These are phyloP conservation scores for Crotalus tigris DNA, from an alignment of 2,113 vertebrate genomes.

Conservation along the genomic window DNA sequence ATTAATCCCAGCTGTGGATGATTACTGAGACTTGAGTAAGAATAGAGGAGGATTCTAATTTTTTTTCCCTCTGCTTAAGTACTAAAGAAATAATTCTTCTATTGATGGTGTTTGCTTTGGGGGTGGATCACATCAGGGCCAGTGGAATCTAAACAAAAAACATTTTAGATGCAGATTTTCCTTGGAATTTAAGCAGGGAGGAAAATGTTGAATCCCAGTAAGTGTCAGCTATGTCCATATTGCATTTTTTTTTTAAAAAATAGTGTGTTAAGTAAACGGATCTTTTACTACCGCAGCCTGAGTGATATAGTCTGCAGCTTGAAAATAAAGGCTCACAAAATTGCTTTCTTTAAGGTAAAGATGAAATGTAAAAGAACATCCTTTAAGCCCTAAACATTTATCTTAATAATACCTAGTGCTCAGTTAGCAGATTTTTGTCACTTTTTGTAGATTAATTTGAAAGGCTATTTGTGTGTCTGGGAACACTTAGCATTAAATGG, in stretches of 20 bases:
- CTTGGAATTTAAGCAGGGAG: not conserved
- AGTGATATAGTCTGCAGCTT: not conserved
- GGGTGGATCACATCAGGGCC: not conserved
- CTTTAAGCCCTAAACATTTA: not conserved
- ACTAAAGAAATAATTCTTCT: not conserved
- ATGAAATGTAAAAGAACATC: not conserved
- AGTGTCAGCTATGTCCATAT: not conserved
- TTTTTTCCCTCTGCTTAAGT: not conserved
- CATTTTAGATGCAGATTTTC: not conserved
- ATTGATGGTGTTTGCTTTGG: not conserved
- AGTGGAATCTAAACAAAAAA: not conserved
- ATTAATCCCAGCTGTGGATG: not conserved
- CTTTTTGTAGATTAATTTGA: constrained; percentile 1
- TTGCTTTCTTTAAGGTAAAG: not conserved
- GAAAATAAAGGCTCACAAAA: not conserved
- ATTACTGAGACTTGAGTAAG: not conserved
- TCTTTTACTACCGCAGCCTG: not conserved
- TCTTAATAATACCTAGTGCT: not conserved
- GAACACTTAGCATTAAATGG: not conserved
- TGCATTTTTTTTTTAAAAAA: not conserved
- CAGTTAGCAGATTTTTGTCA: not conserved
- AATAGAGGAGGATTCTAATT: not conserved
- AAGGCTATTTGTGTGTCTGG: not conserved
- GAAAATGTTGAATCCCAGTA: not conserved
- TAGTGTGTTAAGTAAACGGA: not conserved